phyloP scores from a whole-genome alignment of 2,888 invertebrate species.

The Noctua janthina region DNA sequence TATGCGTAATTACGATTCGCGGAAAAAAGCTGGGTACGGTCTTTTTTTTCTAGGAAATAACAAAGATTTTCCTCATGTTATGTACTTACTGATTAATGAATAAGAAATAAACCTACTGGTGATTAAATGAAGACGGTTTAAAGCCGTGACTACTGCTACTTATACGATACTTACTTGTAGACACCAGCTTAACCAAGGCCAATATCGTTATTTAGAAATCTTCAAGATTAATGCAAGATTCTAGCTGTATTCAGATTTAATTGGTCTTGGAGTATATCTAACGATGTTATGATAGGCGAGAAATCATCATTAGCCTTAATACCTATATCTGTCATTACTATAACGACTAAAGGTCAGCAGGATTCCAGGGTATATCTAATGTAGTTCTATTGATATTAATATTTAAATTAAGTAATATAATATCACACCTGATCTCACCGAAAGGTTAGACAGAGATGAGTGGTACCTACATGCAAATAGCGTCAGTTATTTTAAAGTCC shows the following conservation, averaged over 20 bases:
- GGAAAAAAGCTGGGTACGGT: background rate
- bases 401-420: background rate
- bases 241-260: conserved; percentile 28
- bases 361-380: conserved; percentile 2
- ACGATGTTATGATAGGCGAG: conserved; percentile 6
- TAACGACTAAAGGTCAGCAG: conserved; percentile 3
- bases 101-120: conserved; percentile 21
- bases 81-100: conserved; percentile 18
- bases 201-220: conserved; percentile 42
- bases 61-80: background rate
- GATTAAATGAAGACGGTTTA: conserved; percentile 36
- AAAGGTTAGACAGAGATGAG: too few species aligned
- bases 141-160: conserved; percentile 48
- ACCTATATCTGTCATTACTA: background rate
- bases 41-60: conserved; percentile 23
- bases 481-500: too few species aligned
- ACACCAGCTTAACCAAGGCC: conserved; percentile 31
- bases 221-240: conserved; percentile 15
- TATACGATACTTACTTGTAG: conserved; percentile 3
- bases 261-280: conserved; percentile 23
- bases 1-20: conserved; percentile 17
- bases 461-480: too few species aligned
- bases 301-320: conserved; percentile 27
- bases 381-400: background rate
- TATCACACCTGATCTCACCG: background rate